Conservation (phyloP, 2,888 invertebrate genomes). For the Dasypogon diadema region DNA sequence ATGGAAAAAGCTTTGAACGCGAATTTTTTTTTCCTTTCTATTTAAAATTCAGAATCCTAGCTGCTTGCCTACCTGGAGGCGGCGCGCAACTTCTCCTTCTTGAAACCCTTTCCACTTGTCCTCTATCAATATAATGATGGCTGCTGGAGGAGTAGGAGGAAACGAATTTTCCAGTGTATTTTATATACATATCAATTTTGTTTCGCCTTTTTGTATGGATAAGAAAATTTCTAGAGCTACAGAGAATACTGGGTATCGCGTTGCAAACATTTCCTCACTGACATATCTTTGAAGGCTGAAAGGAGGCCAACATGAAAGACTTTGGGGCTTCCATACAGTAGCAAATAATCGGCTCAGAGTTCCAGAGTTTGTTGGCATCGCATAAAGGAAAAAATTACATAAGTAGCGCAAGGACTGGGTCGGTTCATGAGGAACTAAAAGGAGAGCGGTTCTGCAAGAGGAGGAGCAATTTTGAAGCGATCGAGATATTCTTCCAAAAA, state of each 20-base stretch:
- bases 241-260: conserved; percentile 7
- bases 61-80: conserved; percentile 16
- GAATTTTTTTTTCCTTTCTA: conserved; percentile 2
- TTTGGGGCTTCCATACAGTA: conserved; percentile 9
- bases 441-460: too few relatives aligned
- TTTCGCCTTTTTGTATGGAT: conserved; percentile 21
- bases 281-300: conserved; percentile 34
- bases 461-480: too few relatives aligned
- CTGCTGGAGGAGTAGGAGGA: neutral
- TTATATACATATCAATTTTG: conserved; percentile 13
- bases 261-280: conserved; percentile 28
- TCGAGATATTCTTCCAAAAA: too few relatives aligned
- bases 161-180: neutral
- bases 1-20: neutral
- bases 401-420: conserved; percentile 31
- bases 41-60: conserved; percentile 19
- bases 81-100: neutral
- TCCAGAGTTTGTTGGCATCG: conserved; percentile 29
- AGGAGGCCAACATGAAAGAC: conserved; percentile 44
- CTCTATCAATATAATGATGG: neutral
- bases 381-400: conserved; percentile 26
- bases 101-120: neutral
- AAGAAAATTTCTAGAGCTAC: conserved; percentile 36
- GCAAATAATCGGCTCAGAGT: conserved; percentile 37
- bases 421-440: neutral